Conservation (phyloP, 2,888 invertebrate genomes). For the Prosapia bicincta region DNA sequence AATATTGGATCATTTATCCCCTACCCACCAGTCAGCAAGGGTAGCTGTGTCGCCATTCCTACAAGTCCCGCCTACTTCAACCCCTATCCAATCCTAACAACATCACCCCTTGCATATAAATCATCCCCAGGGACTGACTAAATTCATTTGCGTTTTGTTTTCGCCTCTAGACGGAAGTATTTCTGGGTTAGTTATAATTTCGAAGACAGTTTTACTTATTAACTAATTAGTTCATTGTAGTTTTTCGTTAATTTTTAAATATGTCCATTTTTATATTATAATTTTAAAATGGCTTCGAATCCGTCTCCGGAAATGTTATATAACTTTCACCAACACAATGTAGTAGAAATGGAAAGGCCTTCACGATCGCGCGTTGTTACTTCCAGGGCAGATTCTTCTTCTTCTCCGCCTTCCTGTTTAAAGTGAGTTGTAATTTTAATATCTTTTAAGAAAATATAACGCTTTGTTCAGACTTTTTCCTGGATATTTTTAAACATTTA, state of each 20-base stretch:
- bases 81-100: neutral
- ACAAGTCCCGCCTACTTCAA: neutral
- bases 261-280: neutral
- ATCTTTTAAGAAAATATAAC: no score
- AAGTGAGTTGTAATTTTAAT: constrained; percentile 29
- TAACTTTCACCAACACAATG: constrained; percentile 7
- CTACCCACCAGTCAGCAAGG: neutral
- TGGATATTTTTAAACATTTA: no score
- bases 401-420: constrained; percentile 32
- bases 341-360: neutral
- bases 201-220: no score
- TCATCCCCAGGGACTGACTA: neutral
- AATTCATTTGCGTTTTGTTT: neutral
- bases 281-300: neutral
- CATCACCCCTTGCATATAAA: neutral
- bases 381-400: constrained; percentile 36
- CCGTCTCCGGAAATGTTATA: constrained; percentile 13
- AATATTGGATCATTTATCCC: no score
- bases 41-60: neutral
- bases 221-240: no score
- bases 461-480: no score
- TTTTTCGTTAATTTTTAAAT: neutral
- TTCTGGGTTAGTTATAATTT: no score
- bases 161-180: neutral
- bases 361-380: constrained; percentile 30